A percentile compares a stretch with the other conserved stretches of the same genome.
These are phyloP conservation scores for Galaxea fascicularis DNA, from an alignment of 92 coral and sea anemone genomes.

Conservation along the genomic window DNA sequence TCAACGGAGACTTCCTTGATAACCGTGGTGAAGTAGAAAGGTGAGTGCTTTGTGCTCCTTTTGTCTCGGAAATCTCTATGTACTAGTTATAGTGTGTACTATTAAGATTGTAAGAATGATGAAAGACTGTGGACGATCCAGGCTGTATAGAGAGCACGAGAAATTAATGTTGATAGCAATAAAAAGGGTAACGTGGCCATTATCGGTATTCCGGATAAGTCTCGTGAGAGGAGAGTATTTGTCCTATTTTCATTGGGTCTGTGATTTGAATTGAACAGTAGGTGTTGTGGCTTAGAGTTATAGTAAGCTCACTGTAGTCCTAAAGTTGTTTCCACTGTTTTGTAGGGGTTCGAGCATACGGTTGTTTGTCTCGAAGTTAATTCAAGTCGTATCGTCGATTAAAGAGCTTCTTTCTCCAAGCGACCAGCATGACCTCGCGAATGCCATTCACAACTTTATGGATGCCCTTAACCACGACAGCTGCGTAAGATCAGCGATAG, in stretches of 20 bases:
- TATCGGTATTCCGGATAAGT: no score
- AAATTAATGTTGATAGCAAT: background rate
- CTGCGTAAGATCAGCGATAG: background rate
- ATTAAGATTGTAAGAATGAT: background rate
- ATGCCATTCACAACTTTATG: constrained; percentile 1
- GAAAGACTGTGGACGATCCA: background rate
- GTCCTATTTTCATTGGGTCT: background rate
- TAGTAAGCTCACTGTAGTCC: background rate
- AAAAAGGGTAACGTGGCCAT: no score
- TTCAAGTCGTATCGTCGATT: constrained; percentile 51
- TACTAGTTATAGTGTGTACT: no score
- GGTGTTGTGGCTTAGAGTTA: background rate
- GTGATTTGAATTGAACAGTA: background rate
- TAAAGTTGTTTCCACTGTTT: background rate
- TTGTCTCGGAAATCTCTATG: background rate
- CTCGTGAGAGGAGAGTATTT: no score
- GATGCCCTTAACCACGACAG: no score
- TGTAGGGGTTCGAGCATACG: constrained; percentile 19
- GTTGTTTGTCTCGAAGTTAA: constrained; percentile 52
- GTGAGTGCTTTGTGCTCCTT: constrained; percentile 22
- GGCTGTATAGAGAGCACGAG: background rate
- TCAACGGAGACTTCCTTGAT: constrained; percentile 72
- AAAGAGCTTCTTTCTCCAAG: constrained; percentile 25
- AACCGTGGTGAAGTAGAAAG: constrained; percentile 44
- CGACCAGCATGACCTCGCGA: background rate